Conservation (phyloP, 2,888 invertebrate genomes). For the Imbricaverruca yamaguchii region DNA sequence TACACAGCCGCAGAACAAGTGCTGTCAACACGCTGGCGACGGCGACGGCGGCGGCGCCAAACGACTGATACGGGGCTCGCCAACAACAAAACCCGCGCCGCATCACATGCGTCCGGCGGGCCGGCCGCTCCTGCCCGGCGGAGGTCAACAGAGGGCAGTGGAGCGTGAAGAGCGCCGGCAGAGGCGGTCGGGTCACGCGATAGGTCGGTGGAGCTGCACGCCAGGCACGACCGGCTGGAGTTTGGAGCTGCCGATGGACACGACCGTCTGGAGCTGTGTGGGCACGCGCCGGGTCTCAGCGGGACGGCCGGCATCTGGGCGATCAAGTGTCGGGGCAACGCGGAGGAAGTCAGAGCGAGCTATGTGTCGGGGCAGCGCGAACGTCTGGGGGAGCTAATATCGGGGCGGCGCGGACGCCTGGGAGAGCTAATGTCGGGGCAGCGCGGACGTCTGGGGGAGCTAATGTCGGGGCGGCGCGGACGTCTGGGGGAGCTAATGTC, state of each 20-base stretch:
- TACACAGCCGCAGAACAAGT: background rate
- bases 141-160: background rate
- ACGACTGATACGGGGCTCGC: background rate
- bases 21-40: background rate
- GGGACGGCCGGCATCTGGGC: background rate
- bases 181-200: background rate
- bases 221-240: background rate
- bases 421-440: too few relatives aligned
- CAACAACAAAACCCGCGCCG: background rate
- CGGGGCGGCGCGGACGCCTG: too few relatives aligned
- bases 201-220: background rate
- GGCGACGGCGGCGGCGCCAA: background rate
- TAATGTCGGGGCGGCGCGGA: too few relatives aligned
- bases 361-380: too few relatives aligned
- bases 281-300: background rate
- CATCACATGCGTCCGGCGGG: background rate
- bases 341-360: too few relatives aligned
- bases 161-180: background rate
- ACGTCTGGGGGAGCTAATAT: too few relatives aligned
- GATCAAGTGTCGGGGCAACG: background rate
- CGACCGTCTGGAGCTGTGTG: too few relatives aligned
- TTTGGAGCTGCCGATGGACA: too few relatives aligned
- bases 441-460: too few relatives aligned
- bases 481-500: too few relatives aligned
- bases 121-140: background rate